These are phyloP conservation scores for Drosophila mauritiana DNA, from an alignment of 1,140 invertebrate genomes.

Conservation along the genomic window DNA sequence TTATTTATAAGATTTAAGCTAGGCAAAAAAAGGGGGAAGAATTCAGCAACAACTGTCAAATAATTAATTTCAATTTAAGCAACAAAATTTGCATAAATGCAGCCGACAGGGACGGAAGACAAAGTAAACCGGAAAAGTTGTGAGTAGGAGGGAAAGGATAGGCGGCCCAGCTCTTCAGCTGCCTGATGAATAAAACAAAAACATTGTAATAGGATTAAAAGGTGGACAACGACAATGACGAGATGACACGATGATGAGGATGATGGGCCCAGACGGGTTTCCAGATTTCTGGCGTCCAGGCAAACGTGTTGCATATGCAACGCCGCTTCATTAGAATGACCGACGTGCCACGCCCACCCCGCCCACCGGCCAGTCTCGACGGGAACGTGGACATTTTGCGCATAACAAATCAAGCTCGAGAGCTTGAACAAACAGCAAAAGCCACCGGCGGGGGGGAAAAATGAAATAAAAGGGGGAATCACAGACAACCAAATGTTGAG, in stretches of 20 bases:
- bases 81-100: conserved; percentile 79
- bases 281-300: conserved; percentile 71
- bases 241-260: conserved; percentile 47
- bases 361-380: conserved; percentile 64
- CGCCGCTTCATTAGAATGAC: conserved; percentile 79
- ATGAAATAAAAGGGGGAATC: conserved; percentile 59
- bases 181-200: conserved; percentile 80
- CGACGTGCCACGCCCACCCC: conserved; percentile 62
- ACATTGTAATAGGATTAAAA: conserved; percentile 81
- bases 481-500: conserved; percentile 78
- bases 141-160: conserved; percentile 20
- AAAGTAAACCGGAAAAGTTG: conserved; percentile 32
- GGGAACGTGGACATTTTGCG: conserved; percentile 76
- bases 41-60: conserved; percentile 75
- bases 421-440: conserved; percentile 50
- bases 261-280: conserved; percentile 46
- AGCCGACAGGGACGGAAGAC: conserved; percentile 9
- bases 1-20: conserved; percentile 61
- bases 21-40: conserved; percentile 26
- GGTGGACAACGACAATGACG: conserved; percentile 69
- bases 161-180: conserved; percentile 10
- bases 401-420: conserved; percentile 80
- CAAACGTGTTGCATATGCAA: conserved; percentile 80
- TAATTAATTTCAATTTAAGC: conserved; percentile 83
- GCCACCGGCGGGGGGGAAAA: background rate